Evolutionary conservation across 2,797 vertebrate genomes (phyloP).

Genomic region (Mycteria americana): DNA sequence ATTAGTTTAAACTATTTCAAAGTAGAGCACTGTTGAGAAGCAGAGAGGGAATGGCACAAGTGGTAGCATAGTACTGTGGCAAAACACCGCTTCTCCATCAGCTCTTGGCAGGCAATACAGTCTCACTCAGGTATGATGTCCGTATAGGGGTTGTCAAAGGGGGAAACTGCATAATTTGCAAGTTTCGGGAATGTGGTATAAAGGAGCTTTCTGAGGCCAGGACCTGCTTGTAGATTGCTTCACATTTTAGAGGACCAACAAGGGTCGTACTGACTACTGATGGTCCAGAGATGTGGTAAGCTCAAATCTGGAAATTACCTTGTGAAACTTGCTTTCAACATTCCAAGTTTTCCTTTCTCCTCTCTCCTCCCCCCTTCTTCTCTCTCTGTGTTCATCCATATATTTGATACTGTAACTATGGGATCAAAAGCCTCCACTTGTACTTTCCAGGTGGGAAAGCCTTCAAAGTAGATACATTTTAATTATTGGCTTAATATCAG

Average conservation of each 20-base stretch:
- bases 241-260: background rate
- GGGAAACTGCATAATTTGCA: background rate
- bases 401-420: background rate
- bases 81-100: background rate
- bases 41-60: background rate
- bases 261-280: background rate
- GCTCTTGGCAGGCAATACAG: background rate
- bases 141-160: background rate
- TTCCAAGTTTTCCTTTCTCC: background rate
- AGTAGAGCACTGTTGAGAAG: background rate
- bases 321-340: background rate
- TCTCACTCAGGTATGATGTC: background rate
- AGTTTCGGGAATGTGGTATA: background rate
- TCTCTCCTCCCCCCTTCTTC: background rate
- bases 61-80: background rate
- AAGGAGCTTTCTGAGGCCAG: background rate
- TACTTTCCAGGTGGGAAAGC: background rate
- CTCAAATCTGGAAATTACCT: background rate
- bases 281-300: constrained; percentile 1
- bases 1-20: background rate
- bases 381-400: background rate
- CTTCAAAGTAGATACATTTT: background rate
- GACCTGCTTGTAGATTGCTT: background rate
- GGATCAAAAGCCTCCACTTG: background rate
- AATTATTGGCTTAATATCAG: background rate